Evolutionary conservation across 2,888 invertebrate genomes (phyloP).

Genomic region (Metellina segmentata): DNA sequence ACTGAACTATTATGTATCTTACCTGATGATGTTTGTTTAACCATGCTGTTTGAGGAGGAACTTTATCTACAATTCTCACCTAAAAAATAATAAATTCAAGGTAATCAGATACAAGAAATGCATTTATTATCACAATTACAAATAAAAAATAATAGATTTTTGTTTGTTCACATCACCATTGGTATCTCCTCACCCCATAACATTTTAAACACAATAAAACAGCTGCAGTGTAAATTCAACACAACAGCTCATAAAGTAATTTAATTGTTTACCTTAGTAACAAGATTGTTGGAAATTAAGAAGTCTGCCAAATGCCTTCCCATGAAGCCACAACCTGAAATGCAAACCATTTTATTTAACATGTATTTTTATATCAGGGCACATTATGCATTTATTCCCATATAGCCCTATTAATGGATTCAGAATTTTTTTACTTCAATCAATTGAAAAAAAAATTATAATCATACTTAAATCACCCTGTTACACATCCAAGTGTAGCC

Average conservation of each 20-base stretch:
- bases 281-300: slow-evolving; percentile 89
- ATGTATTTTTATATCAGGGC: neutral
- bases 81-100: slow-evolving; percentile 74
- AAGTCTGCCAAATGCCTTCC: slow-evolving; percentile 92
- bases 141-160: too few species aligned
- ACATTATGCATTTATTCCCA: too few species aligned
- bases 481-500: too few species aligned
- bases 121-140: neutral
- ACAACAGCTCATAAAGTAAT: neutral
- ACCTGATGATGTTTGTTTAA: slow-evolving; percentile 87
- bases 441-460: too few species aligned
- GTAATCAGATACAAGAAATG: slow-evolving; percentile 79
- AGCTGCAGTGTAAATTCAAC: neutral
- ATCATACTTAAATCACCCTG: too few species aligned
- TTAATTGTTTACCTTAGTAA: slow-evolving; percentile 85
- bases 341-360: neutral
- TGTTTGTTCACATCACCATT: too few species aligned
- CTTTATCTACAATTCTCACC: slow-evolving; percentile 90
- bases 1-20: slow-evolving; percentile 16
- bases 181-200: too few species aligned
- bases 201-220: too few species aligned
- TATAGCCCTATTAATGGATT: too few species aligned
- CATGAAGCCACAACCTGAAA: slow-evolving; percentile 94
- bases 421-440: too few species aligned
- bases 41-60: slow-evolving; percentile 96